phyloP scores from a whole-genome alignment of 2,888 invertebrate species.

The Andrena chrysosceles region DNA sequence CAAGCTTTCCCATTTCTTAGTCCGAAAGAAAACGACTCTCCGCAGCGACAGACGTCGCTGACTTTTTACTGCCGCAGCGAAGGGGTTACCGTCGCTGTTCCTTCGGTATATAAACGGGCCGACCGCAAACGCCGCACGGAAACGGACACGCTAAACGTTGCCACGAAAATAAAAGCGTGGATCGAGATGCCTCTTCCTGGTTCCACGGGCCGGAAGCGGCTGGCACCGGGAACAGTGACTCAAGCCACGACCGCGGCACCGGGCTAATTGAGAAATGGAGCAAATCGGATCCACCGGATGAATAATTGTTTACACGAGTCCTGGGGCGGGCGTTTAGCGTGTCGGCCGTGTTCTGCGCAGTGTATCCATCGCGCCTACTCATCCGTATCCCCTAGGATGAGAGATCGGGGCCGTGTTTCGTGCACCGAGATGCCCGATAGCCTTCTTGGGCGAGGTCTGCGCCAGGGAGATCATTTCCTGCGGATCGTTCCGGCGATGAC shows the following conservation, averaged over 20 bases:
- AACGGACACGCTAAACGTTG: background rate
- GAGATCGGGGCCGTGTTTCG: slow-evolving; percentile 53
- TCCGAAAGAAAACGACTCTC: background rate
- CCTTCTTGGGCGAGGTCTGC: slow-evolving; percentile 45
- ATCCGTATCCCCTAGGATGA: slow-evolving; percentile 63
- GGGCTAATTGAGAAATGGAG: slow-evolving; percentile 64
- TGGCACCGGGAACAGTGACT: slow-evolving; percentile 42
- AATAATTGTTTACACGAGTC: slow-evolving; percentile 74
- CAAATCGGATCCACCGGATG: slow-evolving; percentile 65
- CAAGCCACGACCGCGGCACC: slow-evolving; percentile 38
- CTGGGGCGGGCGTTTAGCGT: slow-evolving; percentile 62
- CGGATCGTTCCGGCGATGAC: slow-evolving; percentile 49
- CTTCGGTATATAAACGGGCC: background rate
- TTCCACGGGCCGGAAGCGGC: slow-evolving; percentile 57
- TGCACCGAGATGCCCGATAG: slow-evolving; percentile 61
- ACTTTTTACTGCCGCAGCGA: slow-evolving; percentile 21
- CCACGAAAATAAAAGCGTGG: slow-evolving; percentile 33
- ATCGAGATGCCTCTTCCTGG: slow-evolving; percentile 49
- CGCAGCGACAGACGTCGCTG: slow-evolving; percentile 8
- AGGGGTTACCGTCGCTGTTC: background rate
- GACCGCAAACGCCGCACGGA: slow-evolving; percentile 14
- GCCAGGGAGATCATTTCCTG: slow-evolving; percentile 40
- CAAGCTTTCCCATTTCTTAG: background rate
- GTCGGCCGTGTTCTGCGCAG: slow-evolving; percentile 68
- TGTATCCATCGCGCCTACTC: slow-evolving; percentile 72